A percentile compares a stretch with the other conserved stretches of the same genome.
Conservation (phyloP, 2,797 vertebrate species). For the Notamacropus eugenii region DNA sequence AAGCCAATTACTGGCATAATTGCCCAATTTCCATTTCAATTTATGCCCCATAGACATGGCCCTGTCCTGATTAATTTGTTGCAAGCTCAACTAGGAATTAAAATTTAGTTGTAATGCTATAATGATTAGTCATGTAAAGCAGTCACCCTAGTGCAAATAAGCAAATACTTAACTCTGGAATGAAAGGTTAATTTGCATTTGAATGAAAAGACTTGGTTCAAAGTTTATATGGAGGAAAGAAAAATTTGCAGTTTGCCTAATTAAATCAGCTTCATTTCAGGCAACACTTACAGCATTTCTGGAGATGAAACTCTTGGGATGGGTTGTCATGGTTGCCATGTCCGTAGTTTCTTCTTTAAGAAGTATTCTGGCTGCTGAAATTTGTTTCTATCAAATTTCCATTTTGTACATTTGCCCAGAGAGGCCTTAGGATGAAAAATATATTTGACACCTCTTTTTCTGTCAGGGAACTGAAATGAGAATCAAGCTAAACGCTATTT, state of each 20-base stretch:
- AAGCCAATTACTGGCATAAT: not conserved
- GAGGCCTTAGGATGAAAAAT: conserved; percentile 51
- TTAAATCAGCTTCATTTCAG: conserved; percentile 40
- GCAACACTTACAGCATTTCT: conserved; percentile 25
- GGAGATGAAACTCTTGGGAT: not conserved
- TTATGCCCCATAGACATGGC: conserved; percentile 29
- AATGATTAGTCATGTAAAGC: conserved; percentile 79
- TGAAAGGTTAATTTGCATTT: conserved; percentile 70
- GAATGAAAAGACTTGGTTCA: conserved; percentile 74
- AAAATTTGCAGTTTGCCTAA: conserved; percentile 31
- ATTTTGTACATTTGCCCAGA: conserved; percentile 50
- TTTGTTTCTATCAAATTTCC: conserved; percentile 11
- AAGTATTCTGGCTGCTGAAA: conserved; percentile 29
- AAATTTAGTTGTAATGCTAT: conserved; percentile 77
- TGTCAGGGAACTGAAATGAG: conserved; percentile 51
- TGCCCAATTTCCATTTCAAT: conserved; percentile 62
- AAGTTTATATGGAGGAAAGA: conserved; percentile 30
- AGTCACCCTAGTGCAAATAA: conserved; percentile 59
- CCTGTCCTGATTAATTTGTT: conserved; percentile 79
- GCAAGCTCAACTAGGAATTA: conserved; percentile 79
- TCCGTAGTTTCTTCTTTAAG: conserved; percentile 32
- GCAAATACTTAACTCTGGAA: conserved; percentile 76
- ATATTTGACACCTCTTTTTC: conserved; percentile 68
- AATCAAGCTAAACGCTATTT: conserved; percentile 51
- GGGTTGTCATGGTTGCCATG: not conserved